Percentiles rank a stretch among this genome's conserved stretches.
phyloP scores from a whole-genome alignment of 2,888 invertebrate genomes.

The Chromoteleia sp. region DNA sequence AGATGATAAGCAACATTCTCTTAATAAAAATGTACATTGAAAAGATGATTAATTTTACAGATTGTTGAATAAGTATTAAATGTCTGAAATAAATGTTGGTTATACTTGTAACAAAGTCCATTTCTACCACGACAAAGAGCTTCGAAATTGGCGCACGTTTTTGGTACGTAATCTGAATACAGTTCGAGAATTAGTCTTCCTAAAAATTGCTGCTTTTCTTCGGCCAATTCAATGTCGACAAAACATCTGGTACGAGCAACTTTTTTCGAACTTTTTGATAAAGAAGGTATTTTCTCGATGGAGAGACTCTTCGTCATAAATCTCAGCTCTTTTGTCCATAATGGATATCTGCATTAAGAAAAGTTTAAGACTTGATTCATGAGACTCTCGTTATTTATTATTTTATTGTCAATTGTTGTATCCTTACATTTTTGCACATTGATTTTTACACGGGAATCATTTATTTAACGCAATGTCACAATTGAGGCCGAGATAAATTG shows the following conservation, averaged over 20 bases:
- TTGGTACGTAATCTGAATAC: conserved; percentile 81
- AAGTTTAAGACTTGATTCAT: conserved; percentile 49
- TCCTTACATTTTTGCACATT: conserved; percentile 10
- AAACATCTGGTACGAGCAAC: conserved; percentile 76
- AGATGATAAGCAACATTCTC: no score
- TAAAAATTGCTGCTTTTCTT: conserved; percentile 74
- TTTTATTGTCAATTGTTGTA: conserved; percentile 23
- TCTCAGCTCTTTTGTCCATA: conserved; percentile 63
- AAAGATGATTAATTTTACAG: conserved; percentile 22
- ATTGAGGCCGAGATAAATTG: conserved; percentile 5
- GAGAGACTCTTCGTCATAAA: conserved; percentile 59
- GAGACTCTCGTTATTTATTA: conserved; percentile 25
- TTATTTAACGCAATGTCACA: conserved; percentile 12
- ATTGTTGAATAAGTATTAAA: conserved; percentile 4
- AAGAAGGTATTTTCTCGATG: conserved; percentile 57
- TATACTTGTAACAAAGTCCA: conserved; percentile 82
- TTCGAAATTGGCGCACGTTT: conserved; percentile 82
- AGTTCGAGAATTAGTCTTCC: conserved; percentile 82
- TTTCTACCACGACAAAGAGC: conserved; percentile 79
- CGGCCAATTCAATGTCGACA: conserved; percentile 79
- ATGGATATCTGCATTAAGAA: conserved; percentile 67
- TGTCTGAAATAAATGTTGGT: conserved; percentile 8
- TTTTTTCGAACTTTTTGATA: conserved; percentile 50
- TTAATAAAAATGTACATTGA: neutral
- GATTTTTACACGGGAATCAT: conserved; percentile 17